phyloP scores from a whole-genome alignment of 2,797 vertebrate genomes.

The Caiman crocodilus region DNA sequence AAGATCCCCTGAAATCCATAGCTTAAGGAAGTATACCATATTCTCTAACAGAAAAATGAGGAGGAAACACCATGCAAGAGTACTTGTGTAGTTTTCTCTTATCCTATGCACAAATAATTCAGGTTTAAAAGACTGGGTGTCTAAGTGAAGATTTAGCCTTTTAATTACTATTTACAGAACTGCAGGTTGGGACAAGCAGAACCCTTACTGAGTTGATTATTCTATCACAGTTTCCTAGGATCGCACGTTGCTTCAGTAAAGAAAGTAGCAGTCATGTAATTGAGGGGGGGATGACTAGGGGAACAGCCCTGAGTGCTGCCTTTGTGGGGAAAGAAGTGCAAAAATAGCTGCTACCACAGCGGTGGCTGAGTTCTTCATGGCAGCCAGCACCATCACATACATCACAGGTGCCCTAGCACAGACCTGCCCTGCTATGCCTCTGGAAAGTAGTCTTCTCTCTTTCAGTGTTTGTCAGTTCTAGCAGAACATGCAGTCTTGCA shows the following conservation, averaged over 20 bases:
- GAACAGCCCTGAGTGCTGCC: too few relatives aligned
- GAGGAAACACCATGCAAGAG: not conserved
- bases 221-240: constrained; percentile 62
- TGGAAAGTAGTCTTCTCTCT: constrained; percentile 48
- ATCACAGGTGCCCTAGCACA: too few relatives aligned
- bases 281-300: too few relatives aligned
- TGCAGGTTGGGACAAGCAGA: constrained; percentile 56
- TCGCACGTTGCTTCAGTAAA: constrained; percentile 25
- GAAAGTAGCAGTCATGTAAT: too few relatives aligned
- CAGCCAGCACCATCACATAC: too few relatives aligned
- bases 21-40: not conserved
- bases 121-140: not conserved
- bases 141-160: not conserved
- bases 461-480: not conserved
- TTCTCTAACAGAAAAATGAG: not conserved
- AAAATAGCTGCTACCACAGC: too few relatives aligned
- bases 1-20: not conserved
- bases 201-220: constrained; percentile 65
- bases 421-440: too few relatives aligned
- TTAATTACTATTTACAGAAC: not conserved
- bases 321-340: too few relatives aligned
- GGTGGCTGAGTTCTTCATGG: too few relatives aligned
- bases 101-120: not conserved
- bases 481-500: constrained; percentile 20
- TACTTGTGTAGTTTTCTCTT: not conserved